Conservation (phyloP, 2,113 vertebrate genomes). For the Drymodes brunneopygia region DNA sequence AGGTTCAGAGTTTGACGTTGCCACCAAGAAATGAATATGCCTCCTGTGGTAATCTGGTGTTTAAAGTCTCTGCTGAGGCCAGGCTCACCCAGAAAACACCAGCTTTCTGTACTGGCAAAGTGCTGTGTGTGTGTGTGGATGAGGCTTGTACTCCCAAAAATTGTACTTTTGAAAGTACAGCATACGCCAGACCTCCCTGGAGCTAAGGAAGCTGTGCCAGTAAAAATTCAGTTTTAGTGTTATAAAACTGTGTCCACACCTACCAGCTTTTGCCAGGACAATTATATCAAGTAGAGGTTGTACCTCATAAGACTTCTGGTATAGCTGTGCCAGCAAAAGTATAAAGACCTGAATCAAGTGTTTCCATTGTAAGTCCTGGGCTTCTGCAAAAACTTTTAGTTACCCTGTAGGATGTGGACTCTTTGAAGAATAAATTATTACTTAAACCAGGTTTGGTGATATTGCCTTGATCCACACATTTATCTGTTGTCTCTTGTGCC, state of each 20-base stretch:
- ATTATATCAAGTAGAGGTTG: not conserved
- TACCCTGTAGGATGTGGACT: not conserved
- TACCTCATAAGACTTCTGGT: not conserved
- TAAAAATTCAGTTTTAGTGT: slow-evolving; percentile 21
- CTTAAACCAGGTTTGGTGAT: not conserved
- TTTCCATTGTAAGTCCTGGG: not conserved
- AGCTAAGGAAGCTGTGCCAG: slow-evolving; percentile 31
- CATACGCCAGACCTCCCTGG: slow-evolving; percentile 49
- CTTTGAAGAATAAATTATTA: not conserved
- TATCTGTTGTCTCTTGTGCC: not conserved
- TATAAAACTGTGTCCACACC: not conserved
- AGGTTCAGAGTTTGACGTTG: not conserved
- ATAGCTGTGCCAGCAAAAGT: not conserved
- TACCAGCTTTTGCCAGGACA: slow-evolving; percentile 28
- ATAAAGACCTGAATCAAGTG: not conserved
- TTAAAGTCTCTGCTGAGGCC: not conserved
- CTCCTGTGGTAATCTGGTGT: not conserved
- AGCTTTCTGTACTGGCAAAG: not conserved
- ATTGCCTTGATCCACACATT: not conserved
- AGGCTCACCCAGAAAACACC: not conserved
- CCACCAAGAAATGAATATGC: not conserved
- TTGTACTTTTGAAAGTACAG: not conserved
- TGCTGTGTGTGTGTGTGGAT: not conserved
- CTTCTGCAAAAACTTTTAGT: not conserved
- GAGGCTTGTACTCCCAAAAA: not conserved